A percentile compares a stretch with the other conserved stretches of the same genome.
Evolutionary conservation across 2,888 invertebrate species (phyloP).

Genomic region (Mechanitis messenoides): DNA sequence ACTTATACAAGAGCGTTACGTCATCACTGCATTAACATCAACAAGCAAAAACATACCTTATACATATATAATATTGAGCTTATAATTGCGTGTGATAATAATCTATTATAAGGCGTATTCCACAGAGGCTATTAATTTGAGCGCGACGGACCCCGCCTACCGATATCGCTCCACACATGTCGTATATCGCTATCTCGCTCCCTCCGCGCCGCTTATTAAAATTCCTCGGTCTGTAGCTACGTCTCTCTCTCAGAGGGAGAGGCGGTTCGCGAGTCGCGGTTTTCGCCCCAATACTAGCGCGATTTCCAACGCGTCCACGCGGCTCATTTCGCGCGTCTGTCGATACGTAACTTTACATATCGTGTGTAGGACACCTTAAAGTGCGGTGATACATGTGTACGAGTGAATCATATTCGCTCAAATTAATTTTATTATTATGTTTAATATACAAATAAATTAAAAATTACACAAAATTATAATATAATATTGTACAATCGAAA

Average conservation of each 20-base stretch:
- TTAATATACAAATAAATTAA: too few species aligned
- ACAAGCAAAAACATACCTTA: conserved; percentile 39
- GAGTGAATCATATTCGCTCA: neutral
- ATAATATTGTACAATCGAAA: too few species aligned
- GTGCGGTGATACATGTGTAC: too few species aligned
- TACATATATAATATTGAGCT: conserved; percentile 21
- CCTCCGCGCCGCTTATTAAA: conserved; percentile 74
- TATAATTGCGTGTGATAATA: conserved; percentile 28
- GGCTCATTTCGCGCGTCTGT: conserved; percentile 53
- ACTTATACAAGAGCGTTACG: conserved; percentile 52
- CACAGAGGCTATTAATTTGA: conserved; percentile 71
- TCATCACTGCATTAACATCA: conserved; percentile 33
- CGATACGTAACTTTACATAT: neutral
- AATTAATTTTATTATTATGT: too few species aligned
- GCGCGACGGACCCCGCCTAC: conserved; percentile 75
- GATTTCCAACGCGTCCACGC: conserved; percentile 73
- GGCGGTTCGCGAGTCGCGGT: conserved; percentile 54
- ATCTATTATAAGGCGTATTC: conserved; percentile 67
- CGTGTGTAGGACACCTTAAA: too few species aligned
- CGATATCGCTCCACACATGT: conserved; percentile 73
- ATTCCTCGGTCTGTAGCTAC: conserved; percentile 71
- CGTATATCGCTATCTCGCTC: conserved; percentile 66
- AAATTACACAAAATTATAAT: too few species aligned
- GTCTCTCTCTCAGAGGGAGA: conserved; percentile 61
- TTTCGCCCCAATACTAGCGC: conserved; percentile 70